phyloP scores from a whole-genome alignment of 2,113 vertebrate species.

The Leucopsar rothschildi region DNA sequence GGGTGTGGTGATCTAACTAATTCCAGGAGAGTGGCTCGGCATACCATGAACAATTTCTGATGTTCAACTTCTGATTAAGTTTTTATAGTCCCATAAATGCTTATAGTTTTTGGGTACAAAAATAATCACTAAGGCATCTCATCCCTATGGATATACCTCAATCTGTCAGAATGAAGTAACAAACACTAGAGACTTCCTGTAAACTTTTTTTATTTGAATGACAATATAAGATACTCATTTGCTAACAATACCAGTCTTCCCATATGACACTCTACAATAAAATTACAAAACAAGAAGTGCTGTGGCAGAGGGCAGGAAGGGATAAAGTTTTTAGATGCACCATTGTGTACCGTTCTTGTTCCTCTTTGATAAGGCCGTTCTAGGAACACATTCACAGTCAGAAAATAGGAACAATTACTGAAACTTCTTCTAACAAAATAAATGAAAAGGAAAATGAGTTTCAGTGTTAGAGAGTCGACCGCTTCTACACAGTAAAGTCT shows the following conservation, averaged over 20 bases:
- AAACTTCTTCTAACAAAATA: background rate
- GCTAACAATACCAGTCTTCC: background rate
- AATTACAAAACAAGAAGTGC: background rate
- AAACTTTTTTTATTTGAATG: background rate
- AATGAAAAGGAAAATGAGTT: background rate
- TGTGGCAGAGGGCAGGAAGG: background rate
- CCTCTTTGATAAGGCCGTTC: background rate
- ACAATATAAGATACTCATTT: background rate
- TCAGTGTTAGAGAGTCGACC: background rate
- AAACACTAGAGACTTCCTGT: background rate
- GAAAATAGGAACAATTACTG: background rate
- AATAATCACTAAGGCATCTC: background rate
- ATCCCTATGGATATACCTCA: background rate
- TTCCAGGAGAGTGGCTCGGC: background rate
- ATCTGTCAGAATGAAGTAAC: background rate
- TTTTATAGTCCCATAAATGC: background rate
- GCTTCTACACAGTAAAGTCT: background rate
- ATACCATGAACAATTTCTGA: background rate
- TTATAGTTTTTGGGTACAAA: background rate
- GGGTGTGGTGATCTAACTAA: background rate
- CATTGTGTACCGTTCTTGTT: background rate
- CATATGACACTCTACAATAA: background rate
- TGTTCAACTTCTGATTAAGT: background rate
- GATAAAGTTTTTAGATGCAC: background rate
- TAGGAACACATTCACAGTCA: background rate